Conservation (phyloP, 2,797 vertebrate genomes). For the Denticeps clupeoides region DNA sequence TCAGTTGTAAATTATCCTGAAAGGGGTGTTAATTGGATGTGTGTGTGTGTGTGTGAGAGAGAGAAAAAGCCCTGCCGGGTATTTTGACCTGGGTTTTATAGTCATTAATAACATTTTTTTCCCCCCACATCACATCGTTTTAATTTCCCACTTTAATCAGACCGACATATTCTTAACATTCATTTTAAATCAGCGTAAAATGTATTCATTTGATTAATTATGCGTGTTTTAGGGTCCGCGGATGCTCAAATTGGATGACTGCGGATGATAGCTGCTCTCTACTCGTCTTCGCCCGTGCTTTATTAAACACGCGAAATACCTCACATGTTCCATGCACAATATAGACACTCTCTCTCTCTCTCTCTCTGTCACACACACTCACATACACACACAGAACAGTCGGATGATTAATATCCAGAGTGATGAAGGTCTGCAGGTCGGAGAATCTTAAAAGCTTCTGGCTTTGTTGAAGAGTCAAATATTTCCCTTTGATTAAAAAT, state of each 20-base stretch:
- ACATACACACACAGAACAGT: constrained; percentile 1
- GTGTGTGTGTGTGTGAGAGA: constrained; percentile 1
- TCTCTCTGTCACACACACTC: neutral
- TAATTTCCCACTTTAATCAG: constrained; percentile 20
- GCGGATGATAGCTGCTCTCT: neutral
- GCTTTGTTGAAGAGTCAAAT: constrained; percentile 30
- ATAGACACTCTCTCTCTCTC: neutral
- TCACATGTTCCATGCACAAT: neutral
- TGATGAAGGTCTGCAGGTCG: constrained; percentile 27
- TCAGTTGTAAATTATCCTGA: constrained; percentile 52
- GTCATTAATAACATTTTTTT: constrained; percentile 6
- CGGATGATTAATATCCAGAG: constrained; percentile 23
- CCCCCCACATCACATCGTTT: constrained; percentile 1
- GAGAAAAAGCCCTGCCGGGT: neutral
- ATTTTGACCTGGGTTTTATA: neutral
- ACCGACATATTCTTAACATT: constrained; percentile 16
- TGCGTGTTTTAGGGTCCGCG: neutral
- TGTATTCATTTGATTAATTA: constrained; percentile 30
- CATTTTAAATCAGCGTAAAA: constrained; percentile 24
- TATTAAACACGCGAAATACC: neutral
- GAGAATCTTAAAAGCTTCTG: constrained; percentile 40
- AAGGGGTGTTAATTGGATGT: constrained; percentile 37
- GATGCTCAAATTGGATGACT: neutral
- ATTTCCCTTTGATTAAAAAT: constrained; percentile 16
- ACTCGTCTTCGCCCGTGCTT: neutral